Evolutionary conservation across 2,797 vertebrate genomes (phyloP).

Genomic region (Meda fulgida): DNA sequence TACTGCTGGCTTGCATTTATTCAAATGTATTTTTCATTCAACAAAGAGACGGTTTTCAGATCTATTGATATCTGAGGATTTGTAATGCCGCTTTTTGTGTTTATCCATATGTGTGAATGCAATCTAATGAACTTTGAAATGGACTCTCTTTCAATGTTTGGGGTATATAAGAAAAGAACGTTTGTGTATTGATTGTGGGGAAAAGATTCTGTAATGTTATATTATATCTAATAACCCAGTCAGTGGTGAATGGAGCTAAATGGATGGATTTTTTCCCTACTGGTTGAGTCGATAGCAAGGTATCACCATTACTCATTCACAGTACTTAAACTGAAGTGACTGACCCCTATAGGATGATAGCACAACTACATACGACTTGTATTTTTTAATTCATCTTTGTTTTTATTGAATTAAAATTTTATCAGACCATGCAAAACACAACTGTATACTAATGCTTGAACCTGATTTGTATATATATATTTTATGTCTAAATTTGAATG

Average conservation of each 20-base stretch:
- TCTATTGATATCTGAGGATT: conserved; percentile 42
- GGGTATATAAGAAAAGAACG: conserved; percentile 32
- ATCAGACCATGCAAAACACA: not conserved
- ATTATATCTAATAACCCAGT: conserved; percentile 40
- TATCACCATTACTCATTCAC: conserved; percentile 10
- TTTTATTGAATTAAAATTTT: not conserved
- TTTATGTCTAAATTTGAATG: not conserved
- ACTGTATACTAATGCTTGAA: not conserved
- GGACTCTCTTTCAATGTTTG: conserved; percentile 13
- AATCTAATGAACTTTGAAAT: conserved; percentile 30
- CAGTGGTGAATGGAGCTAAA: conserved; percentile 23
- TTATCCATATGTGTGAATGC: conserved; percentile 11
- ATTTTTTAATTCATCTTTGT: not conserved
- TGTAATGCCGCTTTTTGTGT: not conserved
- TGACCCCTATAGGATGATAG: conserved; percentile 10
- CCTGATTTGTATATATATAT: not conserved
- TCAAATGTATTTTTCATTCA: conserved; percentile 27
- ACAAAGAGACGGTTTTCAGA: conserved; percentile 41
- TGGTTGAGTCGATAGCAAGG: conserved; percentile 3
- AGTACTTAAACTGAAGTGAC: not conserved
- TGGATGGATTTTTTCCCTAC: conserved; percentile 10
- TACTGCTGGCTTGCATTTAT: conserved; percentile 43
- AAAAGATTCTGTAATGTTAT: conserved; percentile 36
- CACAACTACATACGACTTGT: not conserved
- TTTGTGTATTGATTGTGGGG: conserved; percentile 38